Base-by-base conservation (phyloP, 92 coral and sea anemone genomes). In the Virgularia gustaviana region DNA sequence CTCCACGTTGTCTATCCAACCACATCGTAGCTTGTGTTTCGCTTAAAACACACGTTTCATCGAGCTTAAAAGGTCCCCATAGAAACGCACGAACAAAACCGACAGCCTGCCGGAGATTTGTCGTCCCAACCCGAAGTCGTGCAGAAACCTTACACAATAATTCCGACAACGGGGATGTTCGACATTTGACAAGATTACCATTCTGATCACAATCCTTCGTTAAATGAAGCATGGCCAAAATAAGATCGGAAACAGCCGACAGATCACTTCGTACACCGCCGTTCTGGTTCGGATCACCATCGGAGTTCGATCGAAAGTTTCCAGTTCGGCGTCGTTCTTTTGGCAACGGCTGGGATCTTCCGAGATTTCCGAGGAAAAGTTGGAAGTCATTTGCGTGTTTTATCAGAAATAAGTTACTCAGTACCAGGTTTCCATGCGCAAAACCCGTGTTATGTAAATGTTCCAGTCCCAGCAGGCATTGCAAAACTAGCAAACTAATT, bases 31-130 rank as follows among this genome's bases (percentile, higher is more conserved):
- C 32, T 23, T 57, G 49, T 43, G 25, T 45, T 25, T 66, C 73
- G 33, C 73, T 66, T 16, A 66, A 18, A 11, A 66, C n/a, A 2
- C 28, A 30, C 23, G 47, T 43, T 29, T 66, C 73, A 1, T 20
- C 73, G 11, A 20, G 39, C 22, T 47, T 66, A 43, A 66, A 66
- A 18, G 73, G 73, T 5, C 73, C 73, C 73, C 73, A 66, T 44
- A 66, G 39, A 56, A 66, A 66, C 2, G 57, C 73, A 38, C 47
- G 73, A 11, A 66, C 25, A 18, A 66, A 32, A 12, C 73, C 5
- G 0, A 66, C 58, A 38, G 52, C 39, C 57, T 66, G 73, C 16
- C 33, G 20, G 1, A 51, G 41, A 16, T 19, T 28, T 11, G 73
- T 19, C 39, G 57, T 22, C 20, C 73, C 73, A 16, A 43, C 57